These are phyloP conservation scores for Mormyrus iriodes DNA, from an alignment of 2,113 vertebrate genomes.

Conservation along the genomic window DNA sequence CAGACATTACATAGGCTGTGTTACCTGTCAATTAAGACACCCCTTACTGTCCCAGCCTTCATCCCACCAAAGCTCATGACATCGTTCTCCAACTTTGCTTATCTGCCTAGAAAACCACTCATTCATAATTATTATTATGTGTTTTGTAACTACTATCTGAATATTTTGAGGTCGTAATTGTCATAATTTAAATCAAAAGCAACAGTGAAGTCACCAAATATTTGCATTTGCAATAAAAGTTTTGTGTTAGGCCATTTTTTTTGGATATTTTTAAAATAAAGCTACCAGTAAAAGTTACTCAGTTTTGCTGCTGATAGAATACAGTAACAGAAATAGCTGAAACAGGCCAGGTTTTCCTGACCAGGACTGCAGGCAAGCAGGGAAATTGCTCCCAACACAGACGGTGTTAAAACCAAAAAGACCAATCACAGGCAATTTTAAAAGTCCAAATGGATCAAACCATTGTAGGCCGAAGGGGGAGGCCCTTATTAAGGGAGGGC, in stretches of 20 bases:
- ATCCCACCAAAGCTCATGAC: background rate
- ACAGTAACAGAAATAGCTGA: background rate
- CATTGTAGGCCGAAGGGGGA: background rate
- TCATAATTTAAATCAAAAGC: background rate
- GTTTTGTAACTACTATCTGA: background rate
- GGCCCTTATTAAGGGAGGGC: background rate
- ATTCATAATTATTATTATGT: background rate
- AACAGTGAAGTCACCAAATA: background rate
- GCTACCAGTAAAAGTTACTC: background rate
- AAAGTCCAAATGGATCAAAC: background rate
- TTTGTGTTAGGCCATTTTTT: background rate
- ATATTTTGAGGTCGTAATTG: background rate
- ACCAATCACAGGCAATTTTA: background rate
- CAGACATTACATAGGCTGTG: background rate
- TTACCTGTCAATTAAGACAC: background rate
- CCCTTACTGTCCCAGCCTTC: background rate
- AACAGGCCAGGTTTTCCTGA: background rate
- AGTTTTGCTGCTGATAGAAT: background rate
- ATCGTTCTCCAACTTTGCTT: background rate
- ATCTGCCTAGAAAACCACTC: background rate
- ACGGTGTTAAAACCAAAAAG: background rate
- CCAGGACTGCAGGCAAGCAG: background rate
- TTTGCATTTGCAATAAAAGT: background rate
- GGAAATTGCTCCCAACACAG: constrained; percentile 1
- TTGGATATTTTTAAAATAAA: background rate